These are phyloP conservation scores for Tylochromis polylepis DNA, from an alignment of 2,113 vertebrate species.

Conservation along the genomic window DNA sequence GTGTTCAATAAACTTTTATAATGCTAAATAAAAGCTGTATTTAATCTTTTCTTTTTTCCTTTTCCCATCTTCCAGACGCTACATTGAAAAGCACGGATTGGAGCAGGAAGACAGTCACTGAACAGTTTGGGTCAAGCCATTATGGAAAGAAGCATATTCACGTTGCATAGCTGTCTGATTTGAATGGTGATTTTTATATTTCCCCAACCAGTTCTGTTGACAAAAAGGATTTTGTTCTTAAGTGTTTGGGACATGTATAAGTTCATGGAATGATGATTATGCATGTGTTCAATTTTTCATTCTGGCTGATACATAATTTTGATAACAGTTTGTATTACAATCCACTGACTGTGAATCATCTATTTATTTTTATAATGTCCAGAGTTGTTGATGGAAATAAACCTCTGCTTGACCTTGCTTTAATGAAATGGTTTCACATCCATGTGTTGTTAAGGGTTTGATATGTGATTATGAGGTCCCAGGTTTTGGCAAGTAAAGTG, in stretches of 20 bases:
- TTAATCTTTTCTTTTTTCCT: not conserved
- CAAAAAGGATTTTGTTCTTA: slow-evolving; percentile 34
- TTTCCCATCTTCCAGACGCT: slow-evolving; percentile 57
- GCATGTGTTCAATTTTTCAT: slow-evolving; percentile 76
- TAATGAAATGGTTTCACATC: not conserved
- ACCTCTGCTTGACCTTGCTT: slow-evolving; percentile 63
- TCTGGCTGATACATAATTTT: slow-evolving; percentile 75
- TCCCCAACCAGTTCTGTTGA: slow-evolving; percentile 43
- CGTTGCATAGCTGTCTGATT: slow-evolving; percentile 47
- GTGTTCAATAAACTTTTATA: not conserved
- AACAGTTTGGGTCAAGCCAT: slow-evolving; percentile 46
- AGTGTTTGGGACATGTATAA: slow-evolving; percentile 56
- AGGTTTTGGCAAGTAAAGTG: not conserved
- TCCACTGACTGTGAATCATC: slow-evolving; percentile 76
- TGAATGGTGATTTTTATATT: slow-evolving; percentile 63
- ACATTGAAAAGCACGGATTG: slow-evolving; percentile 75
- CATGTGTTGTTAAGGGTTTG: not conserved
- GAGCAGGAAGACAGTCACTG: slow-evolving; percentile 62
- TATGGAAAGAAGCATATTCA: slow-evolving; percentile 39
- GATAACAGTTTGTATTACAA: slow-evolving; percentile 78
- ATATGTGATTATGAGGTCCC: not conserved
- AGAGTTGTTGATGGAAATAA: slow-evolving; percentile 65
- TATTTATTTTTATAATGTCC: slow-evolving; percentile 80
- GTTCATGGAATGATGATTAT: slow-evolving; percentile 69
- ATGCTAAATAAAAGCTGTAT: not conserved